phyloP scores from a whole-genome alignment of 2,888 invertebrate genomes.

The Callosobruchus maculatus region DNA sequence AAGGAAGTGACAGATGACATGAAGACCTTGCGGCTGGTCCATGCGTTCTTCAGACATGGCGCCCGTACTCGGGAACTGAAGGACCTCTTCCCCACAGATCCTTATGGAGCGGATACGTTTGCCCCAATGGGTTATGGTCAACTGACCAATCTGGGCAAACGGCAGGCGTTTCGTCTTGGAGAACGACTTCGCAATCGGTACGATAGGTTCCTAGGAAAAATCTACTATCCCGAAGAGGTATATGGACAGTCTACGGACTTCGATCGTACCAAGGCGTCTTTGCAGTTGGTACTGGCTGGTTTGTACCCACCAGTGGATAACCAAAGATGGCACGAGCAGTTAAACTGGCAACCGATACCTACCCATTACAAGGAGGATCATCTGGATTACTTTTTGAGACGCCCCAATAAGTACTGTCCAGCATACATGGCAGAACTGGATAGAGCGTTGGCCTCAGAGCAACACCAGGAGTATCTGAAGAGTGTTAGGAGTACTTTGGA shows the following conservation, averaged over 20 bases:
- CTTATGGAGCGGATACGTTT: conserved; percentile 59
- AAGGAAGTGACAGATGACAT: background rate
- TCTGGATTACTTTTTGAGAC: conserved; percentile 23
- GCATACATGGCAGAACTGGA: conserved; percentile 38
- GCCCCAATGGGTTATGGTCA: conserved; percentile 77
- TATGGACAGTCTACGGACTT: conserved; percentile 65
- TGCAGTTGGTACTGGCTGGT: conserved; percentile 63
- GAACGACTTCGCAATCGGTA: conserved; percentile 43
- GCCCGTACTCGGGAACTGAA: conserved; percentile 66
- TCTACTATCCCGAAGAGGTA: conserved; percentile 54
- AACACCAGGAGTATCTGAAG: background rate
- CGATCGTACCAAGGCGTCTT: conserved; percentile 68
- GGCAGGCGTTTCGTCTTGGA: background rate
- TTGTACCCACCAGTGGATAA: conserved; percentile 59
- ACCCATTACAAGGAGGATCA: background rate
- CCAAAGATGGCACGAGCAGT: conserved; percentile 54
- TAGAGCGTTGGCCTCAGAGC: conserved; percentile 30
- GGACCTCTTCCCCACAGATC: conserved; percentile 70
- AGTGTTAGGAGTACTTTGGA: conserved; percentile 15
- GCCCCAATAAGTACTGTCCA: conserved; percentile 42
- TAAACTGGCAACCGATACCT: conserved; percentile 65
- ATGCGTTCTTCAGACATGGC: conserved; percentile 70
- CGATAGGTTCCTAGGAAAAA: conserved; percentile 55
- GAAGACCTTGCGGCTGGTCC: background rate
- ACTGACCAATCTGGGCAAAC: conserved; percentile 64